Base-by-base conservation (phyloP, 2,888 invertebrate genomes). In the Pogonocherus hispidulus region DNA sequence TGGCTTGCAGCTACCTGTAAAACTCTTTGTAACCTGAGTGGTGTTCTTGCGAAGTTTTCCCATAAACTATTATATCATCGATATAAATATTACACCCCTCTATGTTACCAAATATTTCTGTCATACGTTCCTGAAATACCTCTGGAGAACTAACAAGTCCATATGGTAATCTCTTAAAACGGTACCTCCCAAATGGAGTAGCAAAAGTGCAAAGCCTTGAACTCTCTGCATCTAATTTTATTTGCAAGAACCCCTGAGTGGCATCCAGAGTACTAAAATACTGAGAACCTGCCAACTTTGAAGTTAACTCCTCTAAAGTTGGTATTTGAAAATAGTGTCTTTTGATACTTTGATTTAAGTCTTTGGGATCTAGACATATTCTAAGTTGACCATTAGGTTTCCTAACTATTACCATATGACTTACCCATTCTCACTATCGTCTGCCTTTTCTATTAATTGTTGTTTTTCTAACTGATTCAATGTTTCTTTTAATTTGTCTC, bases 401-500 rank as follows among this genome's bases (percentile, higher is more conserved):
- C 49, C 46, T 66, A 6, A 70, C 71, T 19, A 72, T 57, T 18
- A 69, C 67, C 60, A 73, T 57, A 11, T 49, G 60, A 51, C 68
- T 57, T 3, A 70, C 63, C 67, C 65, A 73, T 3, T 69, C 69
- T 6, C 56, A 47, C 35, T 47, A 1, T 32, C 52, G n/a, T 16
- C 16, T n/a, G 59, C 62, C 35, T 63, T 71, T 20, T 68, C 22
- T 8, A 68, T 57, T 9, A 69, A 66, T 27, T 62, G 49, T 11
- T 37, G 9, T 56, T 67, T 49, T 5, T 81, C 77, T n/a, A 73
- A 74, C 49, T 71, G 14, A n/a, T 67, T 60, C 64, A 75, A 66
- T 71, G 82, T 70, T 51, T 66, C 64, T 47, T 80, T 72, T 20
- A 84, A 59, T 32, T 32, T 52, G 11, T 52, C 27, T 9, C 16